These are phyloP conservation scores for Spermophilus dauricus DNA, from an alignment of 2,113 vertebrate genomes.

Conservation along the genomic window DNA sequence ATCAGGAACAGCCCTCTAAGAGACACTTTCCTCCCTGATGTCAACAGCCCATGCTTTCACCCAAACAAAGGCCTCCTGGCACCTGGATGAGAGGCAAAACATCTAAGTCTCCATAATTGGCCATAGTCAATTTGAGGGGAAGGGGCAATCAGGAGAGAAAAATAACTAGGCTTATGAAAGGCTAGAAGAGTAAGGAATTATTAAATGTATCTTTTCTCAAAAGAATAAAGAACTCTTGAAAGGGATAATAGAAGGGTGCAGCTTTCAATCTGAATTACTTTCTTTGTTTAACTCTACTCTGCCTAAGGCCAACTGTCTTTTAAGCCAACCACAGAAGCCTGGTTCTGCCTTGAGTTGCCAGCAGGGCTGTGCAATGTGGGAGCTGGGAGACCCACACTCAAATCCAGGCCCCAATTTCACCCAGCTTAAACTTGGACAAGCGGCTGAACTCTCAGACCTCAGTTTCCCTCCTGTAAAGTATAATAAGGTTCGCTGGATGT, in stretches of 20 bases:
- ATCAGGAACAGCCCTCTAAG: conserved; percentile 2
- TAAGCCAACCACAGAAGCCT: conserved; percentile 5
- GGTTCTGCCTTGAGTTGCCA: neutral
- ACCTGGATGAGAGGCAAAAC: conserved; percentile 44
- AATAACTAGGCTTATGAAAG: conserved; percentile 53
- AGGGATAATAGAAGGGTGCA: conserved; percentile 46
- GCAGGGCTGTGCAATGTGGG: neutral
- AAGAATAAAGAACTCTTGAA: conserved; percentile 56
- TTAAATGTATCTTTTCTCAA: conserved; percentile 58
- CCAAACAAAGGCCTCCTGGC: conserved; percentile 78
- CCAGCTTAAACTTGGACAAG: neutral
- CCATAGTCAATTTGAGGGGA: conserved; percentile 33
- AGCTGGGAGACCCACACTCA: neutral
- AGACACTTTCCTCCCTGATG: conserved; percentile 69
- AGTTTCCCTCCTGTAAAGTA: neutral
- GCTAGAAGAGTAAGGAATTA: conserved; percentile 15
- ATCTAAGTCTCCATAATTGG: conserved; percentile 57
- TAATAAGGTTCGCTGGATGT: neutral
- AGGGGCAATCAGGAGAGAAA: neutral
- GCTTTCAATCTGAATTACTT: conserved; percentile 70
- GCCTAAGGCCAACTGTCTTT: conserved; percentile 65
- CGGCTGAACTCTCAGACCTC: neutral
- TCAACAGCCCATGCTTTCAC: conserved; percentile 67
- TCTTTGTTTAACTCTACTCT: conserved; percentile 73
- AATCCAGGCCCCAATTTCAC: neutral